Percentiles rank a stretch among this genome's conserved stretches.
phyloP scores from a whole-genome alignment of 92 coral and sea anemone species.

The Hydrozoanthus gracilis region DNA sequence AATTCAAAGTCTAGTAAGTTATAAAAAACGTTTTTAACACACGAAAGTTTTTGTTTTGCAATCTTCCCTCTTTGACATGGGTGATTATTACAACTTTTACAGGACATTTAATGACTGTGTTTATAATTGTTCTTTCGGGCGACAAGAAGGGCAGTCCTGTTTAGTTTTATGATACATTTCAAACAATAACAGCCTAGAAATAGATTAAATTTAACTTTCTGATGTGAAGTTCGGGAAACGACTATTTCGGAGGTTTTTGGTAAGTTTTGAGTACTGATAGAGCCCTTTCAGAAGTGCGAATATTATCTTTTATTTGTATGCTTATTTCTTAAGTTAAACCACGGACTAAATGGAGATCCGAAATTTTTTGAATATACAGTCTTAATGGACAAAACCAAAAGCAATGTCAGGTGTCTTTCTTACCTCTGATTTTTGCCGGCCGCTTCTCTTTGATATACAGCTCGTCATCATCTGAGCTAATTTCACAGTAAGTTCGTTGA shows the following conservation, averaged over 20 bases:
- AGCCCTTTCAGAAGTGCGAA: slow-evolving; percentile 23
- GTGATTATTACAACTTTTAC: slow-evolving; percentile 30
- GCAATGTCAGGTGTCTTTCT: background rate
- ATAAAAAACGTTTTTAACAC: background rate
- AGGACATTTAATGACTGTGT: slow-evolving; percentile 34
- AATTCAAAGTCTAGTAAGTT: background rate
- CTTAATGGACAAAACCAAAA: background rate
- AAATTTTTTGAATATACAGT: background rate
- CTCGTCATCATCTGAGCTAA: slow-evolving; percentile 66
- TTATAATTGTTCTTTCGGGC: slow-evolving; percentile 31
- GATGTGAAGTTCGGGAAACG: background rate
- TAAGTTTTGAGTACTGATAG: background rate
- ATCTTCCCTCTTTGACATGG: slow-evolving; percentile 7
- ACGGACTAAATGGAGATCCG: background rate
- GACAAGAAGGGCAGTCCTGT: slow-evolving; percentile 25
- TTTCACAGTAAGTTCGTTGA: slow-evolving; percentile 62
- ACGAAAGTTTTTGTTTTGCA: background rate
- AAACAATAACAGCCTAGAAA: slow-evolving; percentile 31
- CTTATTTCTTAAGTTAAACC: background rate
- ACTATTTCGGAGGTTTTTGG: background rate
- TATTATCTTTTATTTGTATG: slow-evolving; percentile 2
- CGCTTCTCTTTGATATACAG: slow-evolving; percentile 33
- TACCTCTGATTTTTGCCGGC: slow-evolving; percentile 10
- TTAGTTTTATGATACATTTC: slow-evolving; percentile 27
- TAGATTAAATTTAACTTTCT: slow-evolving; percentile 21